Conservation (phyloP, 2,888 invertebrate genomes). For the Stegana nigrithorax region DNA sequence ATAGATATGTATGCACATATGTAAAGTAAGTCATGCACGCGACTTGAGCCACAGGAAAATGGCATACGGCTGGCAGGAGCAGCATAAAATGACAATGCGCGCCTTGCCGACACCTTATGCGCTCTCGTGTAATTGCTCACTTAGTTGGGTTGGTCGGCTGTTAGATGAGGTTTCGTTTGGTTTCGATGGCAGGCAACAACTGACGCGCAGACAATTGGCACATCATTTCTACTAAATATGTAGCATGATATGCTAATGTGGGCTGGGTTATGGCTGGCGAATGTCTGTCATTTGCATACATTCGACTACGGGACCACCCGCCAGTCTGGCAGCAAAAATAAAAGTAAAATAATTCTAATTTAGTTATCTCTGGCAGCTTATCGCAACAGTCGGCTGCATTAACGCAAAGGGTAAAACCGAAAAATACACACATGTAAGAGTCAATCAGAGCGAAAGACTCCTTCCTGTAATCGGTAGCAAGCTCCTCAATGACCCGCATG, state of each 20-base stretch:
- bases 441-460: slow-evolving; percentile 28
- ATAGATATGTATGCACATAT: slow-evolving; percentile 22
- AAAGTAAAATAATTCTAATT: slow-evolving; percentile 3
- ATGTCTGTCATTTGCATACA: no score
- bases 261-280: not conserved
- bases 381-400: no score
- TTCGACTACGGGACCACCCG: not conserved
- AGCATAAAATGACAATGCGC: slow-evolving; percentile 46
- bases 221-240: no score
- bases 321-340: not conserved
- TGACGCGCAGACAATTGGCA: slow-evolving; percentile 41
- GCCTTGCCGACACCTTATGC: slow-evolving; percentile 53
- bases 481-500: slow-evolving; percentile 37
- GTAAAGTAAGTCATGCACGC: not conserved
- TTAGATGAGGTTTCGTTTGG: no score
- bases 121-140: slow-evolving; percentile 49
- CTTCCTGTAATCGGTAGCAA: slow-evolving; percentile 43
- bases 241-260: no score
- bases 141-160: no score
- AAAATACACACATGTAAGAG: not conserved
- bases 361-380: slow-evolving; percentile 7
- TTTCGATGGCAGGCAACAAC: not conserved
- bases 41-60: not conserved
- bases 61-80: slow-evolving; percentile 15
- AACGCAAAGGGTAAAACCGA: not conserved